phyloP scores from a whole-genome alignment of 1,140 invertebrate genomes.

The Dinoponera quadriceps region DNA sequence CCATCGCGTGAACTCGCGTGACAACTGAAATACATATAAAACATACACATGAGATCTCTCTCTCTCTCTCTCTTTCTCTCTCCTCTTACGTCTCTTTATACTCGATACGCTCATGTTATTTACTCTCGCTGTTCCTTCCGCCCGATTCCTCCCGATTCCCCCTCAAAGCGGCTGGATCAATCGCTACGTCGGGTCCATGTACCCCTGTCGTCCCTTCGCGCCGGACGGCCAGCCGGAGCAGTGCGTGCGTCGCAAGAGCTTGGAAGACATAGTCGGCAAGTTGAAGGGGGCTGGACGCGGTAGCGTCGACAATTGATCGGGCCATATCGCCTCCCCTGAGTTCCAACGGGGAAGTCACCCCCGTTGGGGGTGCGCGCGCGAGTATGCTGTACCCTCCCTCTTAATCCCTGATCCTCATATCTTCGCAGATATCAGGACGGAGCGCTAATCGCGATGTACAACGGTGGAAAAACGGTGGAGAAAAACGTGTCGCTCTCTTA shows the following conservation, averaged over 20 bases:
- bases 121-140: constrained; percentile 40
- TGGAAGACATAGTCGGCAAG: constrained; percentile 71
- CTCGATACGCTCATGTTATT: background rate
- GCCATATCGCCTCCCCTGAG: background rate
- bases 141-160: background rate
- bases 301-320: constrained; percentile 37
- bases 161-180: constrained; percentile 52
- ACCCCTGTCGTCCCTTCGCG: constrained; percentile 31
- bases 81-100: constrained; percentile 4
- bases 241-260: constrained; percentile 60
- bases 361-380: background rate
- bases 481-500: background rate
- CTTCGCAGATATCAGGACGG: constrained; percentile 1
- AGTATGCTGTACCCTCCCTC: background rate
- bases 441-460: background rate
- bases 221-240: constrained; percentile 34
- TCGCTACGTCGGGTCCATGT: constrained; percentile 27
- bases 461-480: constrained; percentile 5
- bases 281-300: constrained; percentile 59
- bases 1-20: background rate
- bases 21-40: constrained; percentile 2
- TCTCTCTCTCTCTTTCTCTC: background rate
- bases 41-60: background rate
- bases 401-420: background rate
- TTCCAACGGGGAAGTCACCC: background rate